Evolutionary conservation across 2,113 vertebrate species (phyloP), one percentile per base, ranked within the genome.

Genomic region (Urocynchramus pylzowi): DNA sequence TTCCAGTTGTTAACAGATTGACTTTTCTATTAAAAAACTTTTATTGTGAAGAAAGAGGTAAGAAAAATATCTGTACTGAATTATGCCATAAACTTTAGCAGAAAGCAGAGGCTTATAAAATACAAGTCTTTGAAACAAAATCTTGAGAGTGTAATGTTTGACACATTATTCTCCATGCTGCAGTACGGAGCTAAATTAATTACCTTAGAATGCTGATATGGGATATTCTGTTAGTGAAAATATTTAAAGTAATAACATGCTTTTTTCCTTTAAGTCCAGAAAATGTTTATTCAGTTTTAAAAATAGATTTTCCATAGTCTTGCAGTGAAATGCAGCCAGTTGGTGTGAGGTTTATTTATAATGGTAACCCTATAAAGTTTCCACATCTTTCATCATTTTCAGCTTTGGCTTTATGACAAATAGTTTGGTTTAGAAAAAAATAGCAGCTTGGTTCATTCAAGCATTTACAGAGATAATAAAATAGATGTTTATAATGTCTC

Each of bases 221-320:
- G 16, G 37, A 18, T 70, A 81, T 92, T 95, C 39, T 0, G 2
- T 75, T 47, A 54, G 27, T 33, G 16, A 71, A 95, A 93, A 92
- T 92, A 87, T 84, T 96, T 87, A 71, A 90, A 87, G 39, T 85
- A 95, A 95, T 71, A 84, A 75, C 84, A 87, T 16, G 6, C 18
- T 5, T 85, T 31, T 78, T 91, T 74, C 31, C 20, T 71, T 87
- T 82, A 90, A 50, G 30, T 18, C 23, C 18, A n/a, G 26, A 82
- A 53, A 87, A 69, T 49, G 42, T 89, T 92, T 87, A 82, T 85
- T 54, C 69, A 47, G 39, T 79, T 78, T 87, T 75, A 52, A 94
- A 90, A 85, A 84, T 71, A 85, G 56, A 45, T 79, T 93, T 93
- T 92, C 21, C 24, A 49, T 21, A 75, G 60, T 54, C 30, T 71